These are phyloP conservation scores for Reticulitermes lucifugus DNA, from an alignment of 2,888 invertebrate species.

Conservation along the genomic window DNA sequence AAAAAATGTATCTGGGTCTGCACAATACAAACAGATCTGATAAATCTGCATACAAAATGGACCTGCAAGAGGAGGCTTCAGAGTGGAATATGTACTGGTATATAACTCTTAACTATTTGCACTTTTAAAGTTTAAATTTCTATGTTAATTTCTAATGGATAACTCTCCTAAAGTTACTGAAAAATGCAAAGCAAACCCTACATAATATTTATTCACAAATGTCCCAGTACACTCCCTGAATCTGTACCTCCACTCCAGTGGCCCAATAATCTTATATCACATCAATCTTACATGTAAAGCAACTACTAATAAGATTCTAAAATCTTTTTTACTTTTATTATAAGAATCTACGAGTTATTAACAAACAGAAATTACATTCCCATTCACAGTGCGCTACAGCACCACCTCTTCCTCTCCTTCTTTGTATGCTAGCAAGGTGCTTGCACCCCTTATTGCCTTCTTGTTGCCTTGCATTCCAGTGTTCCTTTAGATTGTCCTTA, in stretches of 20 bases:
- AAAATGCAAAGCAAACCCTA: too few species aligned
- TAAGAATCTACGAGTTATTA: conserved; percentile 49
- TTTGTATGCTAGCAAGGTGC: too few species aligned
- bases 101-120: too few species aligned
- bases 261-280: conserved; percentile 62
- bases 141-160: too few species aligned
- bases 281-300: conserved; percentile 68
- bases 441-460: neutral
- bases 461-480: neutral
- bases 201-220: too few species aligned
- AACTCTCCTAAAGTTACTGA: too few species aligned
- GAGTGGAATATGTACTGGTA: conserved; percentile 16
- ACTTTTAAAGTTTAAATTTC: too few species aligned
- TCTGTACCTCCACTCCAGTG: conserved; percentile 23
- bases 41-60: conserved; percentile 52
- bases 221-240: neutral
- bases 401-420: neutral
- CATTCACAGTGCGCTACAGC: conserved; percentile 34
- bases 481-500: conserved; percentile 49
- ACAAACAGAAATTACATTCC: conserved; percentile 49
- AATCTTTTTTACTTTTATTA: conserved; percentile 48
- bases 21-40: conserved; percentile 51
- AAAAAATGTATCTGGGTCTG: conserved; percentile 13
- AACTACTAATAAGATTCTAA: conserved; percentile 58
- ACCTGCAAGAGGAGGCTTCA: conserved; percentile 36